Evolutionary conservation across 2,113 vertebrate genomes (phyloP).

Genomic region (Halichoerus grypus): DNA sequence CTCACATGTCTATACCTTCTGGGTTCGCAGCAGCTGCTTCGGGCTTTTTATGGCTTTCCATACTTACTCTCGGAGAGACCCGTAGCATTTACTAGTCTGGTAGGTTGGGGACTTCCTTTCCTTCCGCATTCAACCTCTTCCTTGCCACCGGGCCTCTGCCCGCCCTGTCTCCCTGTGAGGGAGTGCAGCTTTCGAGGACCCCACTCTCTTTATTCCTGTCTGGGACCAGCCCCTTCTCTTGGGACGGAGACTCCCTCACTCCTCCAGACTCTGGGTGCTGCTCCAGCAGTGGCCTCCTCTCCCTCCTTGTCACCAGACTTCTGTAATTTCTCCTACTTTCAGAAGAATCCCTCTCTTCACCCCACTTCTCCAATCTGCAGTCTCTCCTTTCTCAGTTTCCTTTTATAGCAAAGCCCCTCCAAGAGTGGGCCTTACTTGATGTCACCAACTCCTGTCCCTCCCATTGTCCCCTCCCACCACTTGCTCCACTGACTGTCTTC

Average conservation of each 20-base stretch:
- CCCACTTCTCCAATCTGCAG: not conserved
- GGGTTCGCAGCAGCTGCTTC: not conserved
- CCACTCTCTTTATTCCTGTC: fast-evolving
- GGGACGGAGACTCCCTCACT: not conserved
- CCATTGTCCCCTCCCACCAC: not conserved
- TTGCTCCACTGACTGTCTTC: not conserved
- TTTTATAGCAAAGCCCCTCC: not conserved
- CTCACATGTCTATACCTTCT: not conserved
- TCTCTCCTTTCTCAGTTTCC: not conserved
- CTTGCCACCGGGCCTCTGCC: not conserved
- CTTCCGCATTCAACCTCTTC: not conserved
- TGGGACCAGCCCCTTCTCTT: not conserved
- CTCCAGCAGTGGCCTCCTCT: not conserved
- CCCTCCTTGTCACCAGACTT: not conserved
- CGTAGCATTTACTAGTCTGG: not conserved
- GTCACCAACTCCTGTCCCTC: not conserved
- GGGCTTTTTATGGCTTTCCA: not conserved
- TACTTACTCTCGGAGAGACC: not conserved
- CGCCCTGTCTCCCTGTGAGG: not conserved
- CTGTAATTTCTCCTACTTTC: not conserved
- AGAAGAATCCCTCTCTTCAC: not conserved
- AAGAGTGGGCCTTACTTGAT: too few relatives aligned
- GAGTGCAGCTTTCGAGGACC: too few relatives aligned
- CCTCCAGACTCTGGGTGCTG: not conserved
- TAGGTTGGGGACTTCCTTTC: not conserved